A percentile compares a stretch with the other conserved stretches of the same genome.
Evolutionary conservation across 2,113 vertebrate genomes (phyloP).

Genomic region (Carassius carassius): DNA sequence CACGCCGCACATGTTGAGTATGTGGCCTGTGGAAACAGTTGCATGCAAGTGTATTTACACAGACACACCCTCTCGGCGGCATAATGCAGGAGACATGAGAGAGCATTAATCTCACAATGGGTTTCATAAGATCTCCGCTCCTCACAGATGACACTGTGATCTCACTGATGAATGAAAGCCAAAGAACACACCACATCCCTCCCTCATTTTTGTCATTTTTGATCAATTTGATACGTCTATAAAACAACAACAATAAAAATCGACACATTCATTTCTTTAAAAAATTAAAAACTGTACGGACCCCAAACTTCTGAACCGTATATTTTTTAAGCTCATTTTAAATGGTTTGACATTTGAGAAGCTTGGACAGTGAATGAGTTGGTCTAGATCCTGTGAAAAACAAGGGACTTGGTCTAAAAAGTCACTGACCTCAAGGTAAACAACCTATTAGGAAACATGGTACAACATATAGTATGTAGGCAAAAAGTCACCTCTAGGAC

Average conservation of each 20-base stretch:
- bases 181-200: background rate
- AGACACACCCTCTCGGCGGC: background rate
- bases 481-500: background rate
- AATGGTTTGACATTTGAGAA: background rate
- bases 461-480: background rate
- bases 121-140: background rate
- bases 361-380: background rate
- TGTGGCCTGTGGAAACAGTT: background rate
- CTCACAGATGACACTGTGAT: conserved; percentile 15
- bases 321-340: background rate
- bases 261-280: background rate
- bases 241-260: too few relatives aligned
- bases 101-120: conserved; percentile 7
- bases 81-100: conserved; percentile 6
- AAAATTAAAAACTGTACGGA: background rate
- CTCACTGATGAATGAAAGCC: conserved; percentile 11
- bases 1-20: background rate
- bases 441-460: background rate
- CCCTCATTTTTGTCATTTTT: too few relatives aligned
- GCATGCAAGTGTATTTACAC: conserved; percentile 16
- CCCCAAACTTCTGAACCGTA: background rate
- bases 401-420: background rate
- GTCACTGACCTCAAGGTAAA: background rate
- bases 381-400: background rate
- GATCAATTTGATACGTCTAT: too few relatives aligned